Evolutionary conservation across 2,797 vertebrate species (phyloP).

Genomic region (Setipinna tenuifilis): DNA sequence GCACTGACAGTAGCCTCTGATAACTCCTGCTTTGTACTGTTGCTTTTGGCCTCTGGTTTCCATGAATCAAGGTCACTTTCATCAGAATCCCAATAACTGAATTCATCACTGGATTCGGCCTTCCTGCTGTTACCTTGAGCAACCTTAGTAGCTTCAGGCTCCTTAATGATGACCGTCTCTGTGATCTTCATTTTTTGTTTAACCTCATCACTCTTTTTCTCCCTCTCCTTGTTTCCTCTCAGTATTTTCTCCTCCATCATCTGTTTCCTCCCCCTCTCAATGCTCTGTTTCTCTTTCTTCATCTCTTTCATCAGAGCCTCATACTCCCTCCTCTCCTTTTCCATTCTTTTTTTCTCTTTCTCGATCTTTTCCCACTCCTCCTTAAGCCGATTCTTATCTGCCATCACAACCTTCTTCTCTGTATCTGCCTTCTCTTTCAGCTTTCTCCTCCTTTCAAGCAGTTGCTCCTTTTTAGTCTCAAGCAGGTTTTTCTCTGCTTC

Average conservation of each 20-base stretch:
- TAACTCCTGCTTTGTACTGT: background rate
- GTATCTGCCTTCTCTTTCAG: background rate
- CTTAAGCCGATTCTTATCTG: background rate
- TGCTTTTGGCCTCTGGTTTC: background rate
- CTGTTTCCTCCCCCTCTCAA: background rate
- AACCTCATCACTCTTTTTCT: background rate
- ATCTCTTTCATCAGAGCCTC: background rate
- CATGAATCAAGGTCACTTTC: background rate
- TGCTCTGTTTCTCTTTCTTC: constrained; percentile 2
- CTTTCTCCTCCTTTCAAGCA: background rate
- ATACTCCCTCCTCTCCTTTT: constrained; percentile 19
- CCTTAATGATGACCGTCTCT: background rate
- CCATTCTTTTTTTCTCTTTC: background rate
- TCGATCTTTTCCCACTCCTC: background rate
- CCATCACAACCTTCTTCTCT: background rate
- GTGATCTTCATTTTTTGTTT: background rate
- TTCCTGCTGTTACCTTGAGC: background rate
- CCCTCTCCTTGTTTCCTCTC: background rate
- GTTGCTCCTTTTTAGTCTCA: background rate
- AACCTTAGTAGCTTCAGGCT: background rate
- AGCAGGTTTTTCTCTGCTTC: background rate
- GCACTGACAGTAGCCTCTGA: background rate
- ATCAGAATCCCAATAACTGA: background rate
- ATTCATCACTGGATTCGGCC: too few species aligned
- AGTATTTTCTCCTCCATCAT: background rate